phyloP scores from a whole-genome alignment of 2,113 vertebrate species.

The Sceloporus undulatus region DNA sequence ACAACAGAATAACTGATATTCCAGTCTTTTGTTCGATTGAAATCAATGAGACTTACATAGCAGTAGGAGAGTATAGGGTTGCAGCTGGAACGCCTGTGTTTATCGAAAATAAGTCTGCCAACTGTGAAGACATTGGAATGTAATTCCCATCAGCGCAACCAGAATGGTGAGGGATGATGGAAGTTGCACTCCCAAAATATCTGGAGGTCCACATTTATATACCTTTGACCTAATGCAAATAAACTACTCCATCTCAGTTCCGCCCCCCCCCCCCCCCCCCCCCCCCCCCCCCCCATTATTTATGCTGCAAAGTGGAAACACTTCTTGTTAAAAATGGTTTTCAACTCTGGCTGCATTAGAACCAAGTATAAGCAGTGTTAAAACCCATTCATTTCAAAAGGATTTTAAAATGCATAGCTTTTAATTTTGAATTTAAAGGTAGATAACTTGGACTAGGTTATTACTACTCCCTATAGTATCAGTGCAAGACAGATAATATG shows the following conservation, averaged over 20 bases:
- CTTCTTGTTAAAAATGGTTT: background rate
- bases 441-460: background rate
- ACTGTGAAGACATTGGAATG: background rate
- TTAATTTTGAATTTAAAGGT: background rate
- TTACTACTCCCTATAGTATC: background rate
- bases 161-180: background rate
- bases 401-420: background rate
- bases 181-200: background rate
- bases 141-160: background rate
- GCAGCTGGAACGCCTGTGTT: background rate
- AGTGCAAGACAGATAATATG: background rate
- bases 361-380: background rate
- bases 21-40: background rate
- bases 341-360: background rate
- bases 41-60: background rate
- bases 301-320: conserved; percentile 36
- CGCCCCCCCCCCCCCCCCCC: conserved; percentile 46
- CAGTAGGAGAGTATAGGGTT: background rate
- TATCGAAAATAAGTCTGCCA: background rate
- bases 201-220: background rate
- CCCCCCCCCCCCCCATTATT: conserved; percentile 45
- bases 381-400: background rate
- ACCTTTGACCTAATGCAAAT: conserved; percentile 22
- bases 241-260: conserved; percentile 39
- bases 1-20: conserved; percentile 26